Percentiles rank a stretch among this genome's conserved stretches.
These are phyloP conservation scores for Trematomus loennbergii DNA, from an alignment of 2,113 vertebrate species.

Conservation along the genomic window DNA sequence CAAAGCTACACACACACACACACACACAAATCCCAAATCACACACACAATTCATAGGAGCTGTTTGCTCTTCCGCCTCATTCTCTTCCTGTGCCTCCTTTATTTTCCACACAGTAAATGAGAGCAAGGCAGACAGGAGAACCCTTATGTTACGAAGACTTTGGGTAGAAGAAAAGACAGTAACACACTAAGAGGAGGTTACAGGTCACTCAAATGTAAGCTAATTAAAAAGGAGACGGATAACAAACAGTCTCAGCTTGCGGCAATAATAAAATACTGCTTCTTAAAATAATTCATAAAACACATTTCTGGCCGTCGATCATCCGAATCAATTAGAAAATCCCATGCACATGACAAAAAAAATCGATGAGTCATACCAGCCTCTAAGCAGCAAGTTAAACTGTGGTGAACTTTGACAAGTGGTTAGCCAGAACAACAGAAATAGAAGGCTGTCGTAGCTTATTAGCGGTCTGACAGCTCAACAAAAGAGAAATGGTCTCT, in stretches of 20 bases:
- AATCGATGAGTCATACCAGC: background rate
- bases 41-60: constrained; percentile 37
- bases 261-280: too few species aligned
- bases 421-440: background rate
- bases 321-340: background rate
- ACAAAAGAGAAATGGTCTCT: background rate
- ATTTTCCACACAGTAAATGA: constrained; percentile 54
- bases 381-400: background rate
- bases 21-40: constrained; percentile 39
- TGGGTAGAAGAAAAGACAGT: constrained; percentile 6
- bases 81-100: constrained; percentile 50
- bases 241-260: too few species aligned
- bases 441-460: too few species aligned
- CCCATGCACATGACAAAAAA: background rate
- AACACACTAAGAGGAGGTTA: background rate
- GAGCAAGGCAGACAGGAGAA: constrained; percentile 37
- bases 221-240: too few species aligned
- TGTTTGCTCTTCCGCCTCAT: constrained; percentile 53
- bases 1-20: constrained; percentile 31
- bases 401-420: background rate
- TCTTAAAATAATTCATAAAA: too few species aligned
- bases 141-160: constrained; percentile 55
- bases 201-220: background rate
- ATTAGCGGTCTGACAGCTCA: background rate
- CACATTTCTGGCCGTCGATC: background rate